These are phyloP conservation scores for Trissolcus basalis DNA, from an alignment of 1,140 invertebrate genomes.

Conservation along the genomic window DNA sequence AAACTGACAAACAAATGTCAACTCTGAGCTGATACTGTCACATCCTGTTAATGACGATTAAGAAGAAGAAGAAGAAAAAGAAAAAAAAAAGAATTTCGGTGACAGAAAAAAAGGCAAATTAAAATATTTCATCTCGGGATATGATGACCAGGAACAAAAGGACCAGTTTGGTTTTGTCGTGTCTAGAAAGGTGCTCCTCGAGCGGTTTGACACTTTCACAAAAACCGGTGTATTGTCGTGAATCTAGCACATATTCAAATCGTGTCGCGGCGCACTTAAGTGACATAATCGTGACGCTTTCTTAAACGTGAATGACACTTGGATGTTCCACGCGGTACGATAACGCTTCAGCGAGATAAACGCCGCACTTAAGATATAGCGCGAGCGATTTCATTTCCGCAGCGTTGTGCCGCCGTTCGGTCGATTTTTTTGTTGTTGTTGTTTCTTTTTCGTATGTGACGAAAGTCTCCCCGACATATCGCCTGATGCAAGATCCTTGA, in stretches of 20 bases:
- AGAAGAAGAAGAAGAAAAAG: too few relatives aligned
- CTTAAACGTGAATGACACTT: conserved; percentile 45
- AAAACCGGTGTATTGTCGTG: conserved; percentile 8
- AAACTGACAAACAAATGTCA: too few relatives aligned
- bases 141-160: too few relatives aligned
- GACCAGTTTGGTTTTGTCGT: too few relatives aligned
- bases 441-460: conserved; percentile 22
- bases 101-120: too few relatives aligned
- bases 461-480: conserved; percentile 28
- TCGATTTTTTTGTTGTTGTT: background rate
- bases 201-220: conserved; percentile 18
- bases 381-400: conserved; percentile 36
- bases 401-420: background rate
- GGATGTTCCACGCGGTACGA: conserved; percentile 33
- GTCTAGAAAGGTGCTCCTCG: too few relatives aligned
- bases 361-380: conserved; percentile 14
- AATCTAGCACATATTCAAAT: conserved; percentile 34
- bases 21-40: too few relatives aligned
- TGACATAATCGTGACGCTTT: conserved; percentile 51
- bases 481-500: conserved; percentile 14
- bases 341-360: conserved; percentile 29
- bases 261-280: conserved; percentile 31
- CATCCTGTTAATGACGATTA: too few relatives aligned
- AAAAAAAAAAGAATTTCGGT: too few relatives aligned
- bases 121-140: too few relatives aligned